Conservation (phyloP, 2,113 vertebrate species). For the Motacilla alba region DNA sequence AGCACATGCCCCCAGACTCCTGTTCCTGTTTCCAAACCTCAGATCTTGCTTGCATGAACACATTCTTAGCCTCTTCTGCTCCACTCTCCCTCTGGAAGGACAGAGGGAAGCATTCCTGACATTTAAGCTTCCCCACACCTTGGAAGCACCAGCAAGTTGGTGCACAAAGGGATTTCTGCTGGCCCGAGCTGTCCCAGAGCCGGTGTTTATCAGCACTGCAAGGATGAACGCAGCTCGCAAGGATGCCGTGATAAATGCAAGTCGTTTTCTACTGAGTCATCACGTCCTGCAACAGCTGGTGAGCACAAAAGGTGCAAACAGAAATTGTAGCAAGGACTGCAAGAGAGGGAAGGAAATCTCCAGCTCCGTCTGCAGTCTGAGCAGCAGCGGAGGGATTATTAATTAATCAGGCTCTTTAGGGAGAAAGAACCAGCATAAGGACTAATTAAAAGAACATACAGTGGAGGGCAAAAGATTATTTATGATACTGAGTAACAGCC, state of each 20-base stretch:
- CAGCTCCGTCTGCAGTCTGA: constrained; percentile 54
- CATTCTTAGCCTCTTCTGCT: neutral
- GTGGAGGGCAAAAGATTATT: constrained; percentile 72
- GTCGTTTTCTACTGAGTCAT: constrained; percentile 21
- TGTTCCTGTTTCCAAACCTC: neutral
- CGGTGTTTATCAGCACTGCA: neutral
- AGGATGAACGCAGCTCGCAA: neutral
- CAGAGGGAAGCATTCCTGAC: neutral
- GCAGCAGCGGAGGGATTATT: constrained; percentile 76
- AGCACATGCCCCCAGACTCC: rapidly evolving
- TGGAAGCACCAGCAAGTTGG: neutral
- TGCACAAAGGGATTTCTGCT: neutral
- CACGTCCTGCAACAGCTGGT: constrained; percentile 63
- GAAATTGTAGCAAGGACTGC: constrained; percentile 65
- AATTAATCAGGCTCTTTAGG: constrained; percentile 88
- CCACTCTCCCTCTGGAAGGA: neutral
- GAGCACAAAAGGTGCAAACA: constrained; percentile 58
- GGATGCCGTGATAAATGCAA: constrained; percentile 12
- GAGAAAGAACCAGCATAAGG: constrained; percentile 78
- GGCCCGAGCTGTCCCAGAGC: neutral
- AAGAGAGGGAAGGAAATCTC: constrained; percentile 78
- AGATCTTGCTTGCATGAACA: rapidly evolving
- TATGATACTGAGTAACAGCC: constrained; percentile 61
- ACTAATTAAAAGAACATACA: constrained; percentile 86
- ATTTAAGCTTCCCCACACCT: neutral